phyloP scores from a whole-genome alignment of 2,797 vertebrate species.

The Peromyscus aztecus region DNA sequence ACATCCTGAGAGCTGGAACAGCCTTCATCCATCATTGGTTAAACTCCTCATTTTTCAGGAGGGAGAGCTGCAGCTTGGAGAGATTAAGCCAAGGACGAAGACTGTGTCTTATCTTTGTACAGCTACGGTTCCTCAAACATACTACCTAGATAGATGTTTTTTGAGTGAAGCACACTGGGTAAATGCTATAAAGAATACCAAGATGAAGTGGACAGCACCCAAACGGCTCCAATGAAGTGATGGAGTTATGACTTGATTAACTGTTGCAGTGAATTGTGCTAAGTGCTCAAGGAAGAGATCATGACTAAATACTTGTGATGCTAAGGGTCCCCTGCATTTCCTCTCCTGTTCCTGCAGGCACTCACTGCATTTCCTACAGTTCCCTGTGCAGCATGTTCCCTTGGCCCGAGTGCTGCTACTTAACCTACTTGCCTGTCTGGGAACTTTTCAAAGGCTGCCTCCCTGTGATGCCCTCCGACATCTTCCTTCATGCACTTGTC shows the following conservation, averaged over 20 bases:
- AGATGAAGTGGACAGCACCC: not conserved
- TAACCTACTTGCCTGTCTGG: not conserved
- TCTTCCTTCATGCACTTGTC: not conserved
- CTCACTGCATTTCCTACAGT: not conserved
- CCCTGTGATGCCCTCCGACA: not conserved
- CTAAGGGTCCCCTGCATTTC: not conserved
- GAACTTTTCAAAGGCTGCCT: not conserved
- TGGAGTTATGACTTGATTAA: not conserved
- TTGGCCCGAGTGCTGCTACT: not conserved
- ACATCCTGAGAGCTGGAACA: not conserved
- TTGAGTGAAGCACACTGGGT: not conserved
- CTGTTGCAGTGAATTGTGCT: not conserved
- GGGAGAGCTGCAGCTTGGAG: not conserved
- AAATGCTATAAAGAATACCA: not conserved
- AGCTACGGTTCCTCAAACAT: not conserved
- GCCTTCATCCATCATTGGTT: not conserved
- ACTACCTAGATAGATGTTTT: not conserved
- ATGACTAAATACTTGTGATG: not conserved
- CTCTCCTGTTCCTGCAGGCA: not conserved
- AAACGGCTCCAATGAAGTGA: not conserved
- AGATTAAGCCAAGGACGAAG: conserved; percentile 22
- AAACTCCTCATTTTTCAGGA: not conserved
- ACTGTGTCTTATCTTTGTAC: not conserved
- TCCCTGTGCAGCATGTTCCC: not conserved
- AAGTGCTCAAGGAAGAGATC: not conserved